Conservation (phyloP, 1,140 invertebrate genomes). For the Nasonia giraulti region DNA sequence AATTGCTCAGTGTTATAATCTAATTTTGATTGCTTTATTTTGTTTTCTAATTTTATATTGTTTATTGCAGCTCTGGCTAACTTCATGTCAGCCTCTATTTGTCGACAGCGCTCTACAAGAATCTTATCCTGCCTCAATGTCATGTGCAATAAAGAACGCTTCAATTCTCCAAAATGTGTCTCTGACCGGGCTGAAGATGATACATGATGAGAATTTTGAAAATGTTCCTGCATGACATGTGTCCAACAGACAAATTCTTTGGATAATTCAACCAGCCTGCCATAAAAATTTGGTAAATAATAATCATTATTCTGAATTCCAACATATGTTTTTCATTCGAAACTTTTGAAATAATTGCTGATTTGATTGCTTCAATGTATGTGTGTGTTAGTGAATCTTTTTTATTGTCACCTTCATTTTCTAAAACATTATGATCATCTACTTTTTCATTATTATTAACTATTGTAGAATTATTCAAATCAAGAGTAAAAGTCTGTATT, state of each 20-base stretch:
- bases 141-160: too few species aligned
- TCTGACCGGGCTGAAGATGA: too few species aligned
- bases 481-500: background rate
- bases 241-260: background rate
- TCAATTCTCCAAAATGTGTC: too few species aligned
- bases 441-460: background rate
- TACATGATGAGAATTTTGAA: too few species aligned
- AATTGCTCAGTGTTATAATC: too few species aligned
- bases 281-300: background rate
- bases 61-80: too few species aligned
- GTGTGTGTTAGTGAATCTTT: background rate
- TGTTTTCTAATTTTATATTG: too few species aligned
- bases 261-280: background rate
- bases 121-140: too few species aligned
- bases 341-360: background rate
- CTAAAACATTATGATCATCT: background rate
- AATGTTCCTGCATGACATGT: too few species aligned
- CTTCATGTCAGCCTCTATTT: too few species aligned
- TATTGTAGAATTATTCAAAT: background rate
- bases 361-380: background rate
- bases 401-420: background rate
- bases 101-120: too few species aligned
- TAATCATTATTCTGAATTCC: background rate
- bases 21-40: too few species aligned
- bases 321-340: background rate